These are phyloP conservation scores for Pteruthius melanotis DNA, from an alignment of 2,113 vertebrate species.

Conservation along the genomic window DNA sequence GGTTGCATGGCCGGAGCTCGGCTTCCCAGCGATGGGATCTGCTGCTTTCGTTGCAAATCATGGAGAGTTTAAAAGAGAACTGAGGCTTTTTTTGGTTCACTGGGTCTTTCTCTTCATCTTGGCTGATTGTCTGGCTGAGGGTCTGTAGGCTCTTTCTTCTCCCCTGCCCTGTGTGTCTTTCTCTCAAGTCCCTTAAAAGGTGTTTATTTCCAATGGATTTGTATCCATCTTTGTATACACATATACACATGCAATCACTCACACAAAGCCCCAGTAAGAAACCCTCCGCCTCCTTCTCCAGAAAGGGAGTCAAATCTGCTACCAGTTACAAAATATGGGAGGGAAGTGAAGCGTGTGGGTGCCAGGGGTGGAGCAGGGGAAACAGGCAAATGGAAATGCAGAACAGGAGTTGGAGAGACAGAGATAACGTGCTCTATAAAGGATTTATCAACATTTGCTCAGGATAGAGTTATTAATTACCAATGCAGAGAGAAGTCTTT, in stretches of 20 bases:
- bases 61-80: slow-evolving; percentile 15
- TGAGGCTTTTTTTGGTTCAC: slow-evolving; percentile 43
- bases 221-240: slow-evolving; percentile 17
- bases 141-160: slow-evolving; percentile 53
- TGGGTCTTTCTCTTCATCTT: slow-evolving; percentile 30
- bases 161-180: background rate
- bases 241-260: slow-evolving; percentile 19
- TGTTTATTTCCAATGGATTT: slow-evolving; percentile 54
- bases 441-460: slow-evolving; percentile 62
- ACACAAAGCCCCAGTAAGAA: slow-evolving; percentile 43
- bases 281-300: slow-evolving; percentile 19
- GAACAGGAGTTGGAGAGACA: slow-evolving; percentile 43
- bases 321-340: slow-evolving; percentile 22
- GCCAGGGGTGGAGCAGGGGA: slow-evolving; percentile 26
- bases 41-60: slow-evolving; percentile 5
- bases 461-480: slow-evolving; percentile 59
- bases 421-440: slow-evolving; percentile 11
- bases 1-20: background rate
- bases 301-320: slow-evolving; percentile 22
- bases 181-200: slow-evolving; percentile 39
- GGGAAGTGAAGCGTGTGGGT: slow-evolving; percentile 37
- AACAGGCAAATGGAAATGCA: slow-evolving; percentile 50
- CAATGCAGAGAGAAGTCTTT: slow-evolving; percentile 48
- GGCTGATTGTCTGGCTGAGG: slow-evolving; percentile 41
- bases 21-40: slow-evolving; percentile 21